These are phyloP conservation scores for Philereme vetulata DNA, from an alignment of 2,888 invertebrate species.

Conservation along the genomic window DNA sequence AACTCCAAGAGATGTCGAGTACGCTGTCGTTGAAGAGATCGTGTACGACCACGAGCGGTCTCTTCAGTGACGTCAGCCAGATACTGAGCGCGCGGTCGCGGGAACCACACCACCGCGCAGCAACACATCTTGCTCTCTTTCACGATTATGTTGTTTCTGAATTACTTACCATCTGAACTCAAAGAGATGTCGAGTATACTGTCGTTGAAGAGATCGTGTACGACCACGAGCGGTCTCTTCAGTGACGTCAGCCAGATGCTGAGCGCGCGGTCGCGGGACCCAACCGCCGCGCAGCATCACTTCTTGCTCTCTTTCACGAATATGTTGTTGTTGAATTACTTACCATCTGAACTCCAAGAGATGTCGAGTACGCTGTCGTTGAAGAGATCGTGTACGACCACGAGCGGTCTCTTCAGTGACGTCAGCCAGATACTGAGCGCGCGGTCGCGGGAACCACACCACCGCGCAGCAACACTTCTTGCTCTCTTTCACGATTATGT, in stretches of 20 bases:
- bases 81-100: slow-evolving; percentile 97
- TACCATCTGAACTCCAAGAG: slow-evolving; percentile 89
- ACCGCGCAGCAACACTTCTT: slow-evolving; percentile 94
- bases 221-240: slow-evolving; percentile 96
- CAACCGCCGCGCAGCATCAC: slow-evolving; percentile 95
- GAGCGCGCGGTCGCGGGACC: slow-evolving; percentile 95
- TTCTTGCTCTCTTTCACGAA: slow-evolving; percentile 83
- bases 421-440: slow-evolving; percentile 99
- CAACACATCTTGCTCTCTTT: slow-evolving; percentile 91
- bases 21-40: slow-evolving; percentile 97
- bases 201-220: slow-evolving; percentile 96
- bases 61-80: slow-evolving; percentile 96
- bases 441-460: slow-evolving; percentile 96
- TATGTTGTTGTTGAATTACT: not conserved
- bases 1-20: slow-evolving; percentile 96
- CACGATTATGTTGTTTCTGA: slow-evolving; percentile 92
- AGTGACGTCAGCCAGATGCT: slow-evolving; percentile 98
- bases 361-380: slow-evolving; percentile 96
- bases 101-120: slow-evolving; percentile 96
- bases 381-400: slow-evolving; percentile 97
- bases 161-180: not conserved
- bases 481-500: slow-evolving; percentile 91
- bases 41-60: slow-evolving; percentile 97
- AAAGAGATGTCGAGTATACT: slow-evolving; percentile 50
- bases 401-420: slow-evolving; percentile 95